Evolutionary conservation across 2,888 invertebrate species (phyloP).

Genomic region (Sipha maydis): DNA sequence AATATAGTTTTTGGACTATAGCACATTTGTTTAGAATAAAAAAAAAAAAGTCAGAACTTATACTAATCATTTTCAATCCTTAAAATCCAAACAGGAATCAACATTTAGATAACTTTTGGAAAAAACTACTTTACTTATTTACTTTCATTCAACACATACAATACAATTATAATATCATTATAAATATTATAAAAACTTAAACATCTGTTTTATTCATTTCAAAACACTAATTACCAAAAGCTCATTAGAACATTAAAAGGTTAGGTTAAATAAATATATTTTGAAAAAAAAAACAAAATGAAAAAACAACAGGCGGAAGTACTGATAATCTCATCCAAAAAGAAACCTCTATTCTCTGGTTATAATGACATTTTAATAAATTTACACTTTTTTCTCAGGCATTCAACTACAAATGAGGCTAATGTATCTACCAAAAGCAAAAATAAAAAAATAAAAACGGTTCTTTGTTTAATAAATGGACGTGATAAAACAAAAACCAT

Average conservation of each 20-base stretch:
- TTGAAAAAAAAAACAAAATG: conserved; percentile 36
- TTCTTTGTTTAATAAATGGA: conserved; percentile 36
- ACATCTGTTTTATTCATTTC: conserved; percentile 35
- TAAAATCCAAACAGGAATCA: neutral
- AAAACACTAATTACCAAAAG: conserved; percentile 41
- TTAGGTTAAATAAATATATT: conserved; percentile 25
- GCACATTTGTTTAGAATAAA: neutral
- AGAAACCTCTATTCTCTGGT: conserved; percentile 47
- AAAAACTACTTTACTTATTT: neutral
- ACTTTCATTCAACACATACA: neutral
- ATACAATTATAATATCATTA: neutral
- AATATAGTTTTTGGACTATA: neutral
- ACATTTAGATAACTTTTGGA: neutral
- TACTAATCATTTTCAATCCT: neutral
- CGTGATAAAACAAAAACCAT: conserved; percentile 25
- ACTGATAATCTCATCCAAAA: conserved; percentile 31
- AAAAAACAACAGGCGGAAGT: conserved; percentile 38
- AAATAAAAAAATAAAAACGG: conserved; percentile 24
- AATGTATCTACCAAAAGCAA: conserved; percentile 15
- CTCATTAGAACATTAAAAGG: conserved; percentile 47
- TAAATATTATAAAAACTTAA: conserved; percentile 34
- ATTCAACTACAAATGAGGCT: conserved; percentile 45
- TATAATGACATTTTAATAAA: conserved; percentile 56
- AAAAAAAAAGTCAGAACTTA: neutral
- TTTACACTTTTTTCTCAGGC: conserved; percentile 32